Evolutionary conservation across 2,113 vertebrate genomes (phyloP).

Genomic region (Cathartes aura): DNA sequence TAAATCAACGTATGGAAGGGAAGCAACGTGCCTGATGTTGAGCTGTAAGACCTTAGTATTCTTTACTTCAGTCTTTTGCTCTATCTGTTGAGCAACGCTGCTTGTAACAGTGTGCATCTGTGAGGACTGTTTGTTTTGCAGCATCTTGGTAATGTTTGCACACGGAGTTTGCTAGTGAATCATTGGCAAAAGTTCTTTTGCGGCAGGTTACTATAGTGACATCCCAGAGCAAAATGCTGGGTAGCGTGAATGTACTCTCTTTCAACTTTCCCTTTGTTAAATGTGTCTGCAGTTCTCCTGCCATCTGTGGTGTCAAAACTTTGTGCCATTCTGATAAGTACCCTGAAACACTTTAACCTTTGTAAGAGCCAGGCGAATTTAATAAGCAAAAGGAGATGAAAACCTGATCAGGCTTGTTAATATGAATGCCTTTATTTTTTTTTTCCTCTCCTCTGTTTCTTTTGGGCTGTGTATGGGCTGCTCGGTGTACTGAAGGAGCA

Average conservation of each 20-base stretch:
- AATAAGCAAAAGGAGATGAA: background rate
- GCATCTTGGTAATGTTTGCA: background rate
- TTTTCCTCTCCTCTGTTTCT: background rate
- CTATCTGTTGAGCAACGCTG: accelerated
- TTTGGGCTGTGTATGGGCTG: background rate
- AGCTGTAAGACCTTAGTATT: background rate
- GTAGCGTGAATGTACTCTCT: background rate
- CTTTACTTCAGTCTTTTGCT: background rate
- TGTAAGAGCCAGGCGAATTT: background rate
- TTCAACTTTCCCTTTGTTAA: slow-evolving; percentile 12
- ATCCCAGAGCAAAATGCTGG: background rate
- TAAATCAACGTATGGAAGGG: background rate
- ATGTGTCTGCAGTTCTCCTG: background rate
- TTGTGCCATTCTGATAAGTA: background rate
- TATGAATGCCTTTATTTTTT: background rate
- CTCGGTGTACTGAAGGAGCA: background rate
- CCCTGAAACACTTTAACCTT: background rate
- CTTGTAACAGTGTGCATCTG: background rate
- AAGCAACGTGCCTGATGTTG: background rate
- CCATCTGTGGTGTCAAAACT: background rate
- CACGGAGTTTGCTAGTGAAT: slow-evolving; percentile 12
- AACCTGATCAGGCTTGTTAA: background rate
- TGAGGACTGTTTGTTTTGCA: background rate
- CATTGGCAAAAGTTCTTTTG: slow-evolving; percentile 29
- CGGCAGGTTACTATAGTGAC: slow-evolving; percentile 44